Percentiles rank a stretch among this genome's conserved stretches.
phyloP scores from a whole-genome alignment of 2,797 vertebrate species.

The Lutjanus argentimaculatus region DNA sequence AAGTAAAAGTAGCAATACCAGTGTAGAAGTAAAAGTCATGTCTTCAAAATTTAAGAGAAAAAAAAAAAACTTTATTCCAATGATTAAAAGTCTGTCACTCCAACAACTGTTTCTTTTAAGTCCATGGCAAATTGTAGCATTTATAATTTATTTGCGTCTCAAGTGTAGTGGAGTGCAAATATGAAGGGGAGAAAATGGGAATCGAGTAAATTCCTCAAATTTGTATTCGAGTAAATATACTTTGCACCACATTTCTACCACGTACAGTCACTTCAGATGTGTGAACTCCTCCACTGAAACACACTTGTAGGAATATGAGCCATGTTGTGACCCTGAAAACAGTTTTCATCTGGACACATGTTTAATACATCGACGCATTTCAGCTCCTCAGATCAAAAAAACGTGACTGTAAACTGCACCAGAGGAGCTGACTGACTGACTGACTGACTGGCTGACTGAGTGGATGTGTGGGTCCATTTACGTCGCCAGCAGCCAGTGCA shows the following conservation, averaged over 20 bases:
- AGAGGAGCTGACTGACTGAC: neutral
- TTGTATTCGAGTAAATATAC: no score
- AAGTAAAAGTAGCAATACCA: no score
- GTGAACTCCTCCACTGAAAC: neutral
- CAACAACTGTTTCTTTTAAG: no score
- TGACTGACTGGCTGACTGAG: neutral
- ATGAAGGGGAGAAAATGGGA: no score
- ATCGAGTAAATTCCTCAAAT: no score
- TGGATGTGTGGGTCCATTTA: constrained; percentile 37
- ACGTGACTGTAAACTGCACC: constrained; percentile 14
- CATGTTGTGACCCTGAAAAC: neutral
- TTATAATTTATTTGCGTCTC: neutral
- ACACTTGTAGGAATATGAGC: constrained; percentile 6
- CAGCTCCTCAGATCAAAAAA: neutral
- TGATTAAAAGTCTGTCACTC: no score
- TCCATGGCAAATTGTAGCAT: no score
- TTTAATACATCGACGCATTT: neutral
- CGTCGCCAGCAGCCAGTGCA: constrained; percentile 47
- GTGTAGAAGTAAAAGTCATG: no score
- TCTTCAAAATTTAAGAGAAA: no score
- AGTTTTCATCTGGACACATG: neutral
- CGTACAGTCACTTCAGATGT: neutral
- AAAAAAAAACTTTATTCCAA: no score
- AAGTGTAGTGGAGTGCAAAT: neutral
- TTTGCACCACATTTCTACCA: no score